These are phyloP conservation scores for Epiblema foenella DNA, from an alignment of 2,888 invertebrate genomes.

Conservation along the genomic window DNA sequence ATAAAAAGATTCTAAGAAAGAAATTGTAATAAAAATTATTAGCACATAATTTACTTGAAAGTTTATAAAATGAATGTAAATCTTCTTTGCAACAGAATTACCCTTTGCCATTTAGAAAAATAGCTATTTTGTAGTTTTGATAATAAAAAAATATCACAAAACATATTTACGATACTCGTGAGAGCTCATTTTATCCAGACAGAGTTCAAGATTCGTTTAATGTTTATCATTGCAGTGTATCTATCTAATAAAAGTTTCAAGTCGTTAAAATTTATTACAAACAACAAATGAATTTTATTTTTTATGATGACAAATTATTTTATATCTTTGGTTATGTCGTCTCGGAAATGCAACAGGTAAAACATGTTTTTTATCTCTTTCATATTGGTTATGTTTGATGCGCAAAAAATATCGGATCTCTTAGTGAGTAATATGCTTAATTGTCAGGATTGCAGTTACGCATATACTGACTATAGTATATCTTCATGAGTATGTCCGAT, in stretches of 20 bases:
- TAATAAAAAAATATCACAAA: background rate
- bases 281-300: background rate
- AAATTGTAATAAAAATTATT: too few relatives aligned
- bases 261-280: background rate
- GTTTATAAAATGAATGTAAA: too few relatives aligned
- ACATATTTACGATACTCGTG: background rate
- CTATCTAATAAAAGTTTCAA: conserved; percentile 8
- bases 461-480: too few relatives aligned
- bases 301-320: background rate
- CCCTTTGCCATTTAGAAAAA: background rate
- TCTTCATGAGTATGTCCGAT: too few relatives aligned
- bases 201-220: conserved; percentile 37
- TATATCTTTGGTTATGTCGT: background rate
- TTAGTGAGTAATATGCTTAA: background rate
- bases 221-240: conserved; percentile 29
- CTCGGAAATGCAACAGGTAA: conserved; percentile 36
- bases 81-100: background rate
- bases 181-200: conserved; percentile 20
- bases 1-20: too few relatives aligned
- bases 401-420: background rate
- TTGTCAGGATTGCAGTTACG: too few relatives aligned
- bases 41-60: too few relatives aligned
- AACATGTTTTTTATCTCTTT: background rate
- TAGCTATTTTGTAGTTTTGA: background rate
- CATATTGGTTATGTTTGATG: background rate